Conservation (phyloP, 1,140 invertebrate genomes). For the Bombyx mori region DNA sequence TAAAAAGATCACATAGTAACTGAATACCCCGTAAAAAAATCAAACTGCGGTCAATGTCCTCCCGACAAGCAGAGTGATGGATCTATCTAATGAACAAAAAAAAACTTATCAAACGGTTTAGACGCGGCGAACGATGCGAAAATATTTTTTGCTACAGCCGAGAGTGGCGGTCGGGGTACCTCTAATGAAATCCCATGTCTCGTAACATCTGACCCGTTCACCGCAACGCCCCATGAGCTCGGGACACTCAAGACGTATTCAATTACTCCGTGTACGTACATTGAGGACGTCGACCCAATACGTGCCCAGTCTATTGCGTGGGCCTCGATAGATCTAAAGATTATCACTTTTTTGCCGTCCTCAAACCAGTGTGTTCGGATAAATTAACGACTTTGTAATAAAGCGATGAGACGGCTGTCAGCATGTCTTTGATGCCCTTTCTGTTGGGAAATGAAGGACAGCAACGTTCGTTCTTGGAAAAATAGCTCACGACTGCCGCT, state of each 20-base stretch:
- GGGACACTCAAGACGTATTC: slow-evolving; percentile 24
- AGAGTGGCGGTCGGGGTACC: slow-evolving; percentile 30
- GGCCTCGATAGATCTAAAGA: slow-evolving; percentile 10
- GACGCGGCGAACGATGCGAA: slow-evolving; percentile 46
- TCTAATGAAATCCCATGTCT: slow-evolving; percentile 32
- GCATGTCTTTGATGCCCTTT: too few species aligned
- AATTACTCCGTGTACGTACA: slow-evolving; percentile 22
- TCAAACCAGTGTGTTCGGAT: slow-evolving; percentile 7
- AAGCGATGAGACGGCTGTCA: too few species aligned
- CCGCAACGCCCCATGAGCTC: slow-evolving; percentile 19
- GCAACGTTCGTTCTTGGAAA: too few species aligned
- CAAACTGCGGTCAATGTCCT: slow-evolving; percentile 57
- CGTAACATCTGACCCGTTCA: slow-evolving; percentile 24
- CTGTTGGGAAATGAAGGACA: too few species aligned
- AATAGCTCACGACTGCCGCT: too few species aligned
- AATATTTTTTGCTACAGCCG: slow-evolving; percentile 40
- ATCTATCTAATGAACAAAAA: slow-evolving; percentile 50
- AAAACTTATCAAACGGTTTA: slow-evolving; percentile 36
- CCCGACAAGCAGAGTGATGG: slow-evolving; percentile 30
- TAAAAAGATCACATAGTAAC: too few species aligned
- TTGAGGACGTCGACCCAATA: slow-evolving; percentile 24
- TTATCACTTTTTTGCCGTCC: slow-evolving; percentile 1
- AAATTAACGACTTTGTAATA: too few species aligned
- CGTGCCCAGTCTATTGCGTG: slow-evolving; percentile 17
- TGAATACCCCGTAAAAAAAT: slow-evolving; percentile 1